phyloP scores from a whole-genome alignment of 2,797 vertebrate genomes.

The Acestrorhynchus altus region DNA sequence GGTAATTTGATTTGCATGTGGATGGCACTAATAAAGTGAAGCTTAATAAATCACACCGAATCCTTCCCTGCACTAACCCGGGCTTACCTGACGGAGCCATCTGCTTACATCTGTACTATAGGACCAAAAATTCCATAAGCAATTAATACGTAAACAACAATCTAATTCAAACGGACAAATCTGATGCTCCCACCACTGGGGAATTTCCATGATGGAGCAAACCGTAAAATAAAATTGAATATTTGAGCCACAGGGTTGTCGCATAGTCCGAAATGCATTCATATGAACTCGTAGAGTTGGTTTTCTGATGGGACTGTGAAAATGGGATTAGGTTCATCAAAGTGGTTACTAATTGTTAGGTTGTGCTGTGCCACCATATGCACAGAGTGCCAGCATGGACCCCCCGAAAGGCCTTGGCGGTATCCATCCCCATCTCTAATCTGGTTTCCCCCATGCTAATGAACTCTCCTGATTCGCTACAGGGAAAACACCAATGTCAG shows the following conservation, averaged over 20 bases:
- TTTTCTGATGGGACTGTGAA: slow-evolving; percentile 92
- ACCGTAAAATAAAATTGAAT: slow-evolving; percentile 97
- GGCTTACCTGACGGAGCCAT: slow-evolving; percentile 89
- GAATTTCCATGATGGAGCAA: slow-evolving; percentile 93
- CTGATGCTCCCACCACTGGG: slow-evolving; percentile 92
- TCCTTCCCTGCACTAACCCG: slow-evolving; percentile 88
- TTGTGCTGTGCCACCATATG: slow-evolving; percentile 90
- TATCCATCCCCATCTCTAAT: slow-evolving; percentile 43
- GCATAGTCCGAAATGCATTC: slow-evolving; percentile 92
- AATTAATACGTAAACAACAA: slow-evolving; percentile 99
- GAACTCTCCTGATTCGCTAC: slow-evolving; percentile 37
- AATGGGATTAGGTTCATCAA: slow-evolving; percentile 96
- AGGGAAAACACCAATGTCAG: neutral
- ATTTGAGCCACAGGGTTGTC: slow-evolving; percentile 80
- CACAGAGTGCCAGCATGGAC: slow-evolving; percentile 86
- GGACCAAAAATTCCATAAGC: slow-evolving; percentile 94
- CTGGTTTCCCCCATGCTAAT: slow-evolving; percentile 44
- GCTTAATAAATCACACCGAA: slow-evolving; percentile 95
- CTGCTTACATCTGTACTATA: slow-evolving; percentile 98
- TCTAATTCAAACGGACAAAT: slow-evolving; percentile 99
- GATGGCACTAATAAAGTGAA: slow-evolving; percentile 90
- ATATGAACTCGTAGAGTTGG: slow-evolving; percentile 92
- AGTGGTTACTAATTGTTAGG: slow-evolving; percentile 94
- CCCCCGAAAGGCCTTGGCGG: slow-evolving; percentile 70
- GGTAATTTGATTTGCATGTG: slow-evolving; percentile 79